Conservation (phyloP, 1,140 invertebrate species). For the Calliopsis andreniformis region DNA sequence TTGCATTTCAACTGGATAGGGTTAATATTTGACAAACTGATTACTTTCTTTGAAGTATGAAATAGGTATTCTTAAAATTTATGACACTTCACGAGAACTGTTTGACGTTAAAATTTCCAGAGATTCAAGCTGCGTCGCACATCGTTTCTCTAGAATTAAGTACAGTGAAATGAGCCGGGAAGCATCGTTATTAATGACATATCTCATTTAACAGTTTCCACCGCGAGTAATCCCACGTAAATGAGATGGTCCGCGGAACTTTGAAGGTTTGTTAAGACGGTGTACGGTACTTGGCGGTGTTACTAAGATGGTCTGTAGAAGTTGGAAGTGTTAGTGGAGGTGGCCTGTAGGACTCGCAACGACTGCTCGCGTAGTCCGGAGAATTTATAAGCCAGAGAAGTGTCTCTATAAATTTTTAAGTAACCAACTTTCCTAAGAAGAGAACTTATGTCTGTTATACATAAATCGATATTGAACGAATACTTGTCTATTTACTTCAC, state of each 20-base stretch:
- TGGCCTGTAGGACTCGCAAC: neutral
- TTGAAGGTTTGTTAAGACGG: constrained; percentile 27
- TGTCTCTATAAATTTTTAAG: neutral
- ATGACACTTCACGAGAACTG: neutral
- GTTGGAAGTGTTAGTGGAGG: constrained; percentile 4
- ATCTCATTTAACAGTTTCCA: constrained; percentile 23
- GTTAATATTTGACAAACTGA: too few species aligned
- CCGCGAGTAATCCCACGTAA: constrained; percentile 25
- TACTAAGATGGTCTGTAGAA: neutral
- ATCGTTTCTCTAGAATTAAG: neutral
- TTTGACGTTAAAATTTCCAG: neutral
- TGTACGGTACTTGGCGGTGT: constrained; percentile 6
- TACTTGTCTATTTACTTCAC: too few species aligned
- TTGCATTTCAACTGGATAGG: too few species aligned
- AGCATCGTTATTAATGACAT: constrained; percentile 15
- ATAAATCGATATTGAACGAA: too few species aligned
- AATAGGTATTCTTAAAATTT: neutral
- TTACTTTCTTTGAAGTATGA: neutral
- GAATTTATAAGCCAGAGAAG: neutral
- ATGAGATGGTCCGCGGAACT: constrained; percentile 13
- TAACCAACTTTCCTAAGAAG: too few species aligned
- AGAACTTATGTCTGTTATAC: neutral
- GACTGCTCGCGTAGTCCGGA: neutral
- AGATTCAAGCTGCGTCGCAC: too few species aligned
- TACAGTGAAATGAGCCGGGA: neutral